Evolutionary conservation across 2,888 invertebrate genomes (phyloP), one percentile per base, ranked within the genome.

Genomic region (Tenodera sinensis): DNA sequence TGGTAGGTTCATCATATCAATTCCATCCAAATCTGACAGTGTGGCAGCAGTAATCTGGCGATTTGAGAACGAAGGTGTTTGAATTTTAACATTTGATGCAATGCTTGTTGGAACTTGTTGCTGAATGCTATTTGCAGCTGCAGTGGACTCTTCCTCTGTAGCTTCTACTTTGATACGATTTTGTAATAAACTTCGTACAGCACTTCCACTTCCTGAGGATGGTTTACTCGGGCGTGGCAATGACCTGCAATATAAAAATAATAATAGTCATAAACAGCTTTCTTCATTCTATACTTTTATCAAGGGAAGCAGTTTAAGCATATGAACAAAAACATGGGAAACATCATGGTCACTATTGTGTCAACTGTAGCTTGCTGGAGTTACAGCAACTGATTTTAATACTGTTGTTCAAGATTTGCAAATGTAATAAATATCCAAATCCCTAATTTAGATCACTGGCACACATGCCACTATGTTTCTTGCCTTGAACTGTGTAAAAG

Each of bases 1-100:
- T 0, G 97, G 97, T 88, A 97, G 93, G 90, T 96, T 96, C 96
- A 97, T 96, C 95, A 97, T 96, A 91, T 97, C 96, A 88, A 95
- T 95, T 27, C 94, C 94, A 89, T 95, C 95, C 34, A 95, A 92
- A 92, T 95, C 95, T 28, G 90, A 90, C 7, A 90, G 82, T n/a
- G 90, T 90, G 25, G 90, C 90, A 6, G 90, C 86, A 8, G 84
- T 87, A 83, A 87, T 85, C 27, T 89, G 90, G 9, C 84, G 85
- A 81, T 81, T 30, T 15, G 86, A 71, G 81, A 71, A 86, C 14
- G 86, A 30, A 28, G 82, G n/a, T n/a, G 30, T 82, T 34, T 28
- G 81, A 1, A 83, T 27, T 30, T 30, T 34, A 71, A 71, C 25
- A 71, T 71, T 71, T 71, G 54, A 25, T 28, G 86, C 25, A 28